Evolutionary conservation across 64 coral and sea anemone genomes (phyloP).

Genomic region (Pocillopora damicornis): DNA sequence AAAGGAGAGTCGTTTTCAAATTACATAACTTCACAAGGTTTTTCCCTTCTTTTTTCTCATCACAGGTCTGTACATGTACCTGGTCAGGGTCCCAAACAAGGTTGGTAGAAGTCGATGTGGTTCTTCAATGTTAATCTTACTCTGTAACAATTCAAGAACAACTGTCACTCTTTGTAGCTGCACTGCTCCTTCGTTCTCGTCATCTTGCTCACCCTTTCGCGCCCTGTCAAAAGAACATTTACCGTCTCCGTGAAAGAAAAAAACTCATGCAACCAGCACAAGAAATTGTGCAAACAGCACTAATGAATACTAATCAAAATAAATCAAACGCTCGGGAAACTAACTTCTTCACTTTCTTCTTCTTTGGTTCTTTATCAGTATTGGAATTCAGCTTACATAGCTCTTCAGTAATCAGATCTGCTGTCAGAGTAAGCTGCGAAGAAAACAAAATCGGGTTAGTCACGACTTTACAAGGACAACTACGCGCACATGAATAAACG

Average conservation of each 20-base stretch:
- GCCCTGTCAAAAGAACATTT: not conserved
- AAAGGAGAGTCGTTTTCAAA: no score
- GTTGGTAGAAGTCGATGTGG: conserved; percentile 59
- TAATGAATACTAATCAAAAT: not conserved
- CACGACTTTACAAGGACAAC: not conserved
- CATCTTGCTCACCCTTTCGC: not conserved
- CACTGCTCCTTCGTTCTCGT: not conserved
- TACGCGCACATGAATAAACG: no score
- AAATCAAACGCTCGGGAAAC: not conserved
- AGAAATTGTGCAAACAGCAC: not conserved
- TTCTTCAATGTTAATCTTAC: conserved; percentile 62
- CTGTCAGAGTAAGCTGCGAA: conserved; percentile 53
- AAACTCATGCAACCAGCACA: not conserved
- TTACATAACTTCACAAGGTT: no score
- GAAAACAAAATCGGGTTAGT: not conserved
- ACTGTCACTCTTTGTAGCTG: conserved; percentile 50
- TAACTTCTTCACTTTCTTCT: conserved; percentile 68
- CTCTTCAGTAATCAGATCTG: conserved; percentile 51
- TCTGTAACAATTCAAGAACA: conserved; percentile 75
- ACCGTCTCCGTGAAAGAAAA: no score
- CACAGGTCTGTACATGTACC: conserved; percentile 29
- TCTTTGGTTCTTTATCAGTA: conserved; percentile 58
- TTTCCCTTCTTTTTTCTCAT: not conserved
- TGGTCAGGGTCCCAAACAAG: conserved; percentile 71
- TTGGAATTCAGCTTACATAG: conserved; percentile 45